Base-by-base conservation (phyloP, 2,797 vertebrate species). In the Cynopterus sphinx region DNA sequence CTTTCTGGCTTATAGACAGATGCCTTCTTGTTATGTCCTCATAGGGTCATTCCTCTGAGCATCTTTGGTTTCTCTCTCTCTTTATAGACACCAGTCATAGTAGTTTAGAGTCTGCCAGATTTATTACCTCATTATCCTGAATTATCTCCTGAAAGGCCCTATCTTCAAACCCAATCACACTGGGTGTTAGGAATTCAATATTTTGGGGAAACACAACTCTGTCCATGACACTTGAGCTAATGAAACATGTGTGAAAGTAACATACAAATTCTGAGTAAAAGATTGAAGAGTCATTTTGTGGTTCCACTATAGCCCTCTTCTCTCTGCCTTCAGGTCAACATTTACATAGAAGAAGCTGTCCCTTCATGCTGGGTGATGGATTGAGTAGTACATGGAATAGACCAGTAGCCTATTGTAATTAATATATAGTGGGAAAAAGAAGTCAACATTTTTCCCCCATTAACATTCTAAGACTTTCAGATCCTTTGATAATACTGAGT, bases 1-100 rank as follows among this genome's bases (percentile, higher is more conserved):
- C n/a, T 36, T 24, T 16, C 49, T 46, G 22, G 7, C 17, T 89
- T 57, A 24, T 1, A 33, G 73, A 43, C 24, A 36, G 26, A 5
- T 0, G 9, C 8, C 13, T 68, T 55, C n/a, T 49, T 9, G 2
- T 10, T 57, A 0, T 49, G 11, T 57, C 9, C 16, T 59, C 1
- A 2, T 2, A 1, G 3, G 15, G 8, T 4, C 21, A 55, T 55
- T 51, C 24, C 4, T 92, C 9, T 59, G 22, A 28, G 19, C 51
- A 59, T 33, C 3, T 19, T 16, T 43, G 22, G 0, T 86, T 6
- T 55, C 33, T 24, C 6, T 68, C 8, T 63, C 5, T 33, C 39
- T 28, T 28, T 59, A 26, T 19, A 36, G 7, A 19, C 6, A 51
- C 1, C 9, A n/a, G 16, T 31, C 33, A 15, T 57, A 11, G 24